These are phyloP conservation scores for Perca schrenkii DNA, from an alignment of 2,113 vertebrate species.

Conservation along the genomic window DNA sequence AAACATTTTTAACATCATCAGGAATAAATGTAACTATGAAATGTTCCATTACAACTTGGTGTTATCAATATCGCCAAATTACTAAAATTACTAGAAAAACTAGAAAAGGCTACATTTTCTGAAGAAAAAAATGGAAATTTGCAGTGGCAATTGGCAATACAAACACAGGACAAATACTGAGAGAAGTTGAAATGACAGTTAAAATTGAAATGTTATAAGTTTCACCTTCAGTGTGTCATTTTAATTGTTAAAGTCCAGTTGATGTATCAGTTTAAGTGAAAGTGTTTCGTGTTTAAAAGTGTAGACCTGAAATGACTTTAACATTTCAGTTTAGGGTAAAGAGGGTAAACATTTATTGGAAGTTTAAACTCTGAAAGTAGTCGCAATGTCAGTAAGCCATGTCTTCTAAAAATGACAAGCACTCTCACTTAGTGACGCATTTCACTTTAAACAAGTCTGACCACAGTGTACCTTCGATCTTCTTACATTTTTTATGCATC, in stretches of 20 bases:
- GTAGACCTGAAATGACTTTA: not conserved
- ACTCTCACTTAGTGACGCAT: not conserved
- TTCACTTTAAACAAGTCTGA: slow-evolving; percentile 29
- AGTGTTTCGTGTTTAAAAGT: not conserved
- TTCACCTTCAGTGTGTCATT: not conserved
- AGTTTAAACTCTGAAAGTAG: not conserved
- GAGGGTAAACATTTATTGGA: not conserved
- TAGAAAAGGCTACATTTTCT: not conserved
- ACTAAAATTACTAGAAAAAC: not conserved
- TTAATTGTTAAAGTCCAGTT: not conserved
- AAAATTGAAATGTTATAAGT: not conserved
- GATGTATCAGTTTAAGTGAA: not conserved
- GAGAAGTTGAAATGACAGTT: not conserved
- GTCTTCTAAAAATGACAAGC: no score
- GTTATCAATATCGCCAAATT: not conserved
- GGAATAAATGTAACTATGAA: not conserved
- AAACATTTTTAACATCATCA: not conserved
- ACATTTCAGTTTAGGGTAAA: not conserved
- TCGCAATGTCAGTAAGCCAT: not conserved
- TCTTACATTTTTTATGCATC: slow-evolving; percentile 39
- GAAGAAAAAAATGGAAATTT: not conserved
- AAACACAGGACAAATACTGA: not conserved
- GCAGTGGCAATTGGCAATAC: not conserved
- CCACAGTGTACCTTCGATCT: slow-evolving; percentile 1
- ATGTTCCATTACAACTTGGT: not conserved